Evolutionary conservation across 2,113 vertebrate genomes (phyloP), one percentile per base, ranked within the genome.

Genomic region (Phyllostomus discolor): DNA sequence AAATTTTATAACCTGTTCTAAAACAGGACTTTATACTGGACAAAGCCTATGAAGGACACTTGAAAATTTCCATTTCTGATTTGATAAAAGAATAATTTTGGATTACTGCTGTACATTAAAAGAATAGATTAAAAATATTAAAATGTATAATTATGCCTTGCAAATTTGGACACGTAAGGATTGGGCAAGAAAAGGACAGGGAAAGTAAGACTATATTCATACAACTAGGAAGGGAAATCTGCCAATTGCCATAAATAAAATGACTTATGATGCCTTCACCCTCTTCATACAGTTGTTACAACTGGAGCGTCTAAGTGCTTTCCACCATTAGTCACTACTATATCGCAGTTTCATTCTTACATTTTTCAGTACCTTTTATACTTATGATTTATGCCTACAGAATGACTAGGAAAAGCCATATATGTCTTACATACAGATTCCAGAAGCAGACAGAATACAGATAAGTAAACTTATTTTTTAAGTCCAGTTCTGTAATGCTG

Each of bases 251-350:
- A 96, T 96, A 91, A 94, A 83, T 89, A 94, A 67, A 62, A 67
- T 73, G 72, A 90, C 72, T 91, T 84, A 43, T 31, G 57, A 93
- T 80, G 69, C 76, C 91, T 93, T 94, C 87, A 86, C 54, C 66
- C 26, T 79, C 94, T 89, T 86, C 59, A 54, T 95, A 38, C 9
- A 79, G 69, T 85, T 62, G 54, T 35, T 70, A 6, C 28, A 76
- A 81, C 75, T 52, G 33, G 66, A 76, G 50, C 54, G 35, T 88
- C 92, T 94, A 95, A 97, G 97, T 94, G 97, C 94, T 94, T 97
- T 90, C 69, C 66, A 84, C 91, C 79, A 97, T 94, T 76, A 94
- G 81, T 94, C 90, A 96, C 84, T 41, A 52, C 84, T 41, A 83
- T 50, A 70, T 26, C 66, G n/a, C 69, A 38, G 66, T 43, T 90